phyloP scores from a whole-genome alignment of 2,888 invertebrate species.

The Sericinus montela region DNA sequence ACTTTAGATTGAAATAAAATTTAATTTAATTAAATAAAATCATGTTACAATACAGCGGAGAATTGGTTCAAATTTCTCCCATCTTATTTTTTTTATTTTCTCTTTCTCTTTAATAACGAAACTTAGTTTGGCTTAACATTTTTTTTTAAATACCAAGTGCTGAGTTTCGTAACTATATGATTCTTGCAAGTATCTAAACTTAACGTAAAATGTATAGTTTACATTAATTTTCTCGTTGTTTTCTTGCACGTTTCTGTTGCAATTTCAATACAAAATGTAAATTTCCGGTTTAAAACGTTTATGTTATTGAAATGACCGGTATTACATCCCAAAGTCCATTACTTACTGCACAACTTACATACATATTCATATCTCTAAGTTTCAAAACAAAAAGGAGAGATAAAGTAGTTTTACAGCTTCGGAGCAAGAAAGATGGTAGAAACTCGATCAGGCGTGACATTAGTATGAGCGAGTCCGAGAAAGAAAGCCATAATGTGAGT shows the following conservation, averaged over 20 bases:
- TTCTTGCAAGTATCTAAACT: no score
- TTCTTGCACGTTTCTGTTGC: neutral
- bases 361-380: conserved; percentile 74
- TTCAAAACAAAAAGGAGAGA: conserved; percentile 68
- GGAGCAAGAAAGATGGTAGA: conserved; percentile 75
- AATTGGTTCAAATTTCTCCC: no score
- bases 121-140: no score
- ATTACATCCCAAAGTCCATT: conserved; percentile 59
- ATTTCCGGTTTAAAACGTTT: conserved; percentile 38
- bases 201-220: no score
- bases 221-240: no score
- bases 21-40: no score
- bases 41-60: no score
- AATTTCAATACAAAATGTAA: conserved; percentile 12
- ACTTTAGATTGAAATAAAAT: no score
- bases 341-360: conserved; percentile 65
- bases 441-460: conserved; percentile 69
- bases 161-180: no score
- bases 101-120: no score
- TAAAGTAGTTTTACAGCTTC: conserved; percentile 71
- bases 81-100: no score
- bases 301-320: conserved; percentile 60
- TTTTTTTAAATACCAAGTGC: no score
- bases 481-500: conserved; percentile 33
- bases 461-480: conserved; percentile 45